Evolutionary conservation across 2,888 invertebrate genomes (phyloP).

Genomic region (Melanostoma mellinum): DNA sequence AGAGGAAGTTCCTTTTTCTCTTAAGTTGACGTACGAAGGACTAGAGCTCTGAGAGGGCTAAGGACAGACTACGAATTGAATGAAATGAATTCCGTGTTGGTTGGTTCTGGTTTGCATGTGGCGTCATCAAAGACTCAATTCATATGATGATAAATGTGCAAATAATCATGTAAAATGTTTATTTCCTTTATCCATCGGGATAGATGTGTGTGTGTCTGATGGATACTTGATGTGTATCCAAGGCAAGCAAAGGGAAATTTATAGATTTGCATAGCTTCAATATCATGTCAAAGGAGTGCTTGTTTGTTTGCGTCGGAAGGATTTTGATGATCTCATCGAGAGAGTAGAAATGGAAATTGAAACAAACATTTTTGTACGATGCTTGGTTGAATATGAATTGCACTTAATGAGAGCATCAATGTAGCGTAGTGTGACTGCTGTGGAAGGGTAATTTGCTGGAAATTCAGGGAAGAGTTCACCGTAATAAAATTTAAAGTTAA

Average conservation of each 20-base stretch:
- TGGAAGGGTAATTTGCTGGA: background rate
- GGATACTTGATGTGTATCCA: conserved; percentile 5
- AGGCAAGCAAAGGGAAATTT: conserved; percentile 18
- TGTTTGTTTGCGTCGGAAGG: background rate
- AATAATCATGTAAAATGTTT: conserved; percentile 64
- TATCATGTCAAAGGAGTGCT: background rate
- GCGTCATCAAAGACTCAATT: conserved; percentile 24
- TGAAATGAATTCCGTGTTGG: conserved; percentile 5
- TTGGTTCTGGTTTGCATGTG: conserved; percentile 22
- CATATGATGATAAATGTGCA: conserved; percentile 52
- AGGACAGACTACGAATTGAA: background rate
- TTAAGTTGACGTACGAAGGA: background rate
- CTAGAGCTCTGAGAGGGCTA: background rate
- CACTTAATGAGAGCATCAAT: conserved; percentile 11
- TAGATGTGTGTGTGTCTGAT: conserved; percentile 18
- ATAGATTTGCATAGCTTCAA: conserved; percentile 33
- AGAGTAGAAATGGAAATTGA: background rate
- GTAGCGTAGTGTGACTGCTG: background rate
- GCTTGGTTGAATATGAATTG: conserved; percentile 10
- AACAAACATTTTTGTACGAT: conserved; percentile 23
- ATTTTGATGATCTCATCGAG: background rate
- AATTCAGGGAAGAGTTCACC: too few species aligned
- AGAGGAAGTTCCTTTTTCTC: conserved; percentile 38
- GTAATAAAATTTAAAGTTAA: too few species aligned
- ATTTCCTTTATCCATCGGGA: conserved; percentile 39